Evolutionary conservation across 2,797 vertebrate species (phyloP), one percentile per base, ranked within the genome.

Genomic region (Gymnothorax reevesii): DNA sequence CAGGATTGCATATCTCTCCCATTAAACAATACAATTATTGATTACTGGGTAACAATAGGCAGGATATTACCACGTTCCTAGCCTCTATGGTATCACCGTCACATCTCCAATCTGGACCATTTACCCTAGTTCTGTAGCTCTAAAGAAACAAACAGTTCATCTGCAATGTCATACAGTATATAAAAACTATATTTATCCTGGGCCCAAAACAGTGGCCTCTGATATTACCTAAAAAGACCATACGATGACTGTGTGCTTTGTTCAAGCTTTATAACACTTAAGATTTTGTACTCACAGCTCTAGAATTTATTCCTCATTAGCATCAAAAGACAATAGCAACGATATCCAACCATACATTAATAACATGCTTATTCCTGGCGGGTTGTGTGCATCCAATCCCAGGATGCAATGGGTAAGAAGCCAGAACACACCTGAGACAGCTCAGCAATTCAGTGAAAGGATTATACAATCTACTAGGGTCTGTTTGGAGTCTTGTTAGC

Each of bases 1-100:
- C 33, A 42, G 75, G 52, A 55, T 80, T 80, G 54, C 52, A 55
- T 80, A 80, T 80, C 77, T 80, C 77, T 10, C 77, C 12, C 49
- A 12, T 55, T n/a, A 54, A 54, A 54, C 52, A 25, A 80, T 54
- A 55, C 52, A 8, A 20, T 22, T 80, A 54, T 9, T 17, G 49
- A 80, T 55, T 22, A n/a, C 77, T 8, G 0, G 33, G 4, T 54
- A 80, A 54, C 73, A 77, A 80, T 54, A 54, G 15, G 42, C 77
- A 55, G 52, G 77, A 80, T 55, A 80, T 54, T 80, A 80, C 49
- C 17, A 54, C 7, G 49, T 80, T 55, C 77, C 77, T 54, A 52
- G 17, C 49, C 33, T 54, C 5, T 79, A 52, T 54, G 73, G 42
- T 22, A 27, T 75, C 33, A 7, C 75, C 22, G 15, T 79, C 75